phyloP scores from a whole-genome alignment of 2,888 invertebrate genomes.

The Scaptomyza flava region DNA sequence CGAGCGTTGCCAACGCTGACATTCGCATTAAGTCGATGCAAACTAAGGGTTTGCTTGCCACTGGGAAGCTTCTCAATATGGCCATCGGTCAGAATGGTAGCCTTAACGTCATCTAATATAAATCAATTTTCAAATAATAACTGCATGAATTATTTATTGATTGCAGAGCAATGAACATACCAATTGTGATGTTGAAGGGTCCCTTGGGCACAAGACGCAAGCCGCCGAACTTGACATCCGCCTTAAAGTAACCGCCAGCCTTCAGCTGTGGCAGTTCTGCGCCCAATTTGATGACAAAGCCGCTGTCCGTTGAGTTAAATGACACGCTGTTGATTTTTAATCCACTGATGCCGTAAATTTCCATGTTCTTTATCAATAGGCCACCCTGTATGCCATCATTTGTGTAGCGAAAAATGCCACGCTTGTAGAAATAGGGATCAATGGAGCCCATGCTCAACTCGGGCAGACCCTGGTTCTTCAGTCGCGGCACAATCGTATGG shows the following conservation, averaged over 20 bases:
- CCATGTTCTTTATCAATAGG: slow-evolving; percentile 82
- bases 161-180: slow-evolving; percentile 84
- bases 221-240: slow-evolving; percentile 87
- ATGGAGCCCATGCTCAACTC: slow-evolving; percentile 75
- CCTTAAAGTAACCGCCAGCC: slow-evolving; percentile 87
- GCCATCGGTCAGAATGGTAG: slow-evolving; percentile 80
- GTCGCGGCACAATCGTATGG: slow-evolving; percentile 84
- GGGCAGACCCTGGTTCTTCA: slow-evolving; percentile 73
- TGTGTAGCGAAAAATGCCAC: slow-evolving; percentile 82
- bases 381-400: slow-evolving; percentile 83
- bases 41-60: slow-evolving; percentile 69
- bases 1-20: slow-evolving; percentile 77
- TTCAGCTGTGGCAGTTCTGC: slow-evolving; percentile 86
- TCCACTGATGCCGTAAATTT: slow-evolving; percentile 86
- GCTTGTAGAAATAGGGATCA: slow-evolving; percentile 81
- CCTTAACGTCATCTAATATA: slow-evolving; percentile 74
- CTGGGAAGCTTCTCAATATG: slow-evolving; percentile 68
- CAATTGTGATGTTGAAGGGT: slow-evolving; percentile 86
- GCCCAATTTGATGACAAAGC: slow-evolving; percentile 87
- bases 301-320: slow-evolving; percentile 86
- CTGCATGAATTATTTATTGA: too few species aligned
- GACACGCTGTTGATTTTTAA: slow-evolving; percentile 86
- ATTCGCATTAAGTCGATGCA: slow-evolving; percentile 81
- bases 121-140: neutral
- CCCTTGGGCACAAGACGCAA: slow-evolving; percentile 87